Percentiles rank a stretch among this genome's conserved stretches.
These are phyloP conservation scores for Xestobium rufovillosum DNA, from an alignment of 2,888 invertebrate genomes.

Conservation along the genomic window DNA sequence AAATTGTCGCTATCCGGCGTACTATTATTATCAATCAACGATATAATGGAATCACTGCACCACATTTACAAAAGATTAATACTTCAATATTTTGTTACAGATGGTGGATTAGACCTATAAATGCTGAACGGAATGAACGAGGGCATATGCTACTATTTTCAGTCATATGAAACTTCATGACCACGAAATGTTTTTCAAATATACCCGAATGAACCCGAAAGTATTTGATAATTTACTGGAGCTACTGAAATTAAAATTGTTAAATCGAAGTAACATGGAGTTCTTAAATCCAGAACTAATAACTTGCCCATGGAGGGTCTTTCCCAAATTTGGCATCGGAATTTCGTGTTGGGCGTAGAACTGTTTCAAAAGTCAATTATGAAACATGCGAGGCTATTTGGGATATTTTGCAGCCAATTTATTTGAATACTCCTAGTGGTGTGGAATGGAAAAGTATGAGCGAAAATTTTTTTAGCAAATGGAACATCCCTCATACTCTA, in stretches of 20 bases:
- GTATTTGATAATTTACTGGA: slow-evolving; percentile 1
- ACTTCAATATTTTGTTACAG: no score
- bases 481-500: slow-evolving; percentile 25
- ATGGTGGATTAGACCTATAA: no score
- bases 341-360: slow-evolving; percentile 19
- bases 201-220: slow-evolving; percentile 5
- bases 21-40: no score
- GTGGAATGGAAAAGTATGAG: slow-evolving; percentile 21
- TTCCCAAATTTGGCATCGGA: slow-evolving; percentile 15
- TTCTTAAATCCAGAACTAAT: slow-evolving; percentile 6
- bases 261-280: slow-evolving; percentile 7
- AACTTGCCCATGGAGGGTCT: slow-evolving; percentile 7
- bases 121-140: no score
- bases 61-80: no score
- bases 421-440: slow-evolving; percentile 20
- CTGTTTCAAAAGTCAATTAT: slow-evolving; percentile 23
- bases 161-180: slow-evolving; percentile 7
- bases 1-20: no score
- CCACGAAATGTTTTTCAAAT: slow-evolving; percentile 8
- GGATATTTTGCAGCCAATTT: slow-evolving; percentile 10
- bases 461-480: slow-evolving; percentile 17
- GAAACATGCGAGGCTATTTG: slow-evolving; percentile 21
- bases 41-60: no score
- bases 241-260: slow-evolving; percentile 4
- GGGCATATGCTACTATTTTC: no score